A percentile compares a stretch with the other conserved stretches of the same genome.
phyloP scores from a whole-genome alignment of 2,888 invertebrate species.

The Idaea dimidiata region DNA sequence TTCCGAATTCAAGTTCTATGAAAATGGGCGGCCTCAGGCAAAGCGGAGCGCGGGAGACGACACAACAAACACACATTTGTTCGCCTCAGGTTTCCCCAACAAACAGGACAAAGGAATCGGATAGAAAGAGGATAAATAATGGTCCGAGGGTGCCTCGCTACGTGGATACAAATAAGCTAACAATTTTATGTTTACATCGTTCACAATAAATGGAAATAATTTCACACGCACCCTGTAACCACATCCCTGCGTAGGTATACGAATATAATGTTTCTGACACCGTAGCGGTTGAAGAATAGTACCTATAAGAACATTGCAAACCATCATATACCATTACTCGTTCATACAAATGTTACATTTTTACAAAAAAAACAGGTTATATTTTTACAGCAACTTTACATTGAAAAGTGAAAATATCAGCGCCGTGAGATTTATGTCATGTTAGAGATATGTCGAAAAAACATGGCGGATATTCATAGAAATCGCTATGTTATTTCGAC shows the following conservation, averaged over 20 bases:
- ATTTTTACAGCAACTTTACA: neutral
- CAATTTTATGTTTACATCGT: slow-evolving; percentile 31
- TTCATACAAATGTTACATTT: neutral
- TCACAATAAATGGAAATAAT: slow-evolving; percentile 23
- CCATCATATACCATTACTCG: neutral
- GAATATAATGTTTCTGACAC: neutral
- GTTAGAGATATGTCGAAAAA: too few relatives aligned
- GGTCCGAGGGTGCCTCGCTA: slow-evolving; percentile 37
- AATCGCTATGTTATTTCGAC: too few relatives aligned
- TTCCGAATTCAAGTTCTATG: slow-evolving; percentile 41
- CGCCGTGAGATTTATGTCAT: too few relatives aligned
- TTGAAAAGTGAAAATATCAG: neutral
- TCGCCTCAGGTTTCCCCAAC: slow-evolving; percentile 51
- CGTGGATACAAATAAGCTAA: slow-evolving; percentile 39
- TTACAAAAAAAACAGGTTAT: neutral
- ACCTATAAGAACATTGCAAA: neutral
- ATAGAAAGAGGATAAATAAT: slow-evolving; percentile 63
- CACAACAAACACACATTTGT: slow-evolving; percentile 59
- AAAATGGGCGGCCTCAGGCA: slow-evolving; percentile 41
- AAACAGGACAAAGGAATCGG: slow-evolving; percentile 62
- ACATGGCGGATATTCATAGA: too few relatives aligned
- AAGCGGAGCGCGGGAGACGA: slow-evolving; percentile 32
- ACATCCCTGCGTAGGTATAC: slow-evolving; percentile 5
- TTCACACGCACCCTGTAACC: slow-evolving; percentile 13
- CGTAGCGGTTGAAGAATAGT: neutral